Conservation (phyloP, 2,888 invertebrate species). For the Cinara cedri region DNA sequence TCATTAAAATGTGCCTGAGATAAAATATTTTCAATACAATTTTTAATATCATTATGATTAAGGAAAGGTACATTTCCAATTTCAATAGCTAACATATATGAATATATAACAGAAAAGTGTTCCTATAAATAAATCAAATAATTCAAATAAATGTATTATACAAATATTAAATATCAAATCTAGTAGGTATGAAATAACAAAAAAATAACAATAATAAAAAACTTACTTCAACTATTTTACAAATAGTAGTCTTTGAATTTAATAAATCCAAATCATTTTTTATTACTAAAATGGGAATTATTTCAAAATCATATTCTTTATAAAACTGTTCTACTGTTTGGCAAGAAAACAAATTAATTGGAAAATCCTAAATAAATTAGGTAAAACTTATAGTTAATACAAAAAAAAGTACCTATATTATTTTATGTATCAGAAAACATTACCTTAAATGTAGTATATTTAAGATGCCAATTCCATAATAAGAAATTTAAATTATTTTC, state of each 20-base stretch:
- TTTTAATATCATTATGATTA: conserved; percentile 23
- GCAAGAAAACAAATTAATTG: conserved; percentile 38
- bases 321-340: conserved; percentile 44
- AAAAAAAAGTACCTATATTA: not conserved
- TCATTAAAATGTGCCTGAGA: not conserved
- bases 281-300: conserved; percentile 48
- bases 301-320: conserved; percentile 17
- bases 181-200: not conserved
- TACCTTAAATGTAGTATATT: conserved; percentile 58
- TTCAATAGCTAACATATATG: conserved; percentile 33
- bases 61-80: not conserved
- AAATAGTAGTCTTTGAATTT: not conserved
- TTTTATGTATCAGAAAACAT: not conserved
- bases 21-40: conserved; percentile 10
- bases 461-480: conserved; percentile 66
- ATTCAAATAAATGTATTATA: not conserved
- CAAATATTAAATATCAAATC: not conserved
- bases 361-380: conserved; percentile 49
- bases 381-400: conserved; percentile 9
- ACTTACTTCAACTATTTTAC: conserved; percentile 35
- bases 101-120: conserved; percentile 30
- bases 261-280: conserved; percentile 37
- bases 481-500: conserved; percentile 66
- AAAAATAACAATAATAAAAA: not conserved
- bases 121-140: conserved; percentile 22